Percentiles rank a stretch among this genome's conserved stretches.
These are phyloP conservation scores for Apteryx mantelli DNA, from an alignment of 2,113 vertebrate species.

Conservation along the genomic window DNA sequence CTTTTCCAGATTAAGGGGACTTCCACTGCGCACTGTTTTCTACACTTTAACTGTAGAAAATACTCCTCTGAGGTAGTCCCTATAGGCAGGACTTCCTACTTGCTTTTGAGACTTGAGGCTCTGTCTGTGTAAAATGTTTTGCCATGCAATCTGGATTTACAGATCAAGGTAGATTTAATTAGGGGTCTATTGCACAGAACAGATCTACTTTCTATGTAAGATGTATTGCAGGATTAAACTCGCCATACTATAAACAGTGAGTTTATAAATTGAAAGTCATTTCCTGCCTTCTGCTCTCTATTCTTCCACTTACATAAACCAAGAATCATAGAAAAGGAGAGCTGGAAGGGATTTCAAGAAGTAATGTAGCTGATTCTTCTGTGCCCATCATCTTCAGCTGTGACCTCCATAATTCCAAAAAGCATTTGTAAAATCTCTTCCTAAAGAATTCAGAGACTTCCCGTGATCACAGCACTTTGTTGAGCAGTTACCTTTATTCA, in stretches of 20 bases:
- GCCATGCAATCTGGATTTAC: background rate
- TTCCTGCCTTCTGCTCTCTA: background rate
- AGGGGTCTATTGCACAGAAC: background rate
- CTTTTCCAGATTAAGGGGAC: background rate
- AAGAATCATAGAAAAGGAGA: background rate
- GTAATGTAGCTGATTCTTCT: background rate
- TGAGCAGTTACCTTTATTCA: background rate
- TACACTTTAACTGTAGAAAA: background rate
- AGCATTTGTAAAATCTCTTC: background rate
- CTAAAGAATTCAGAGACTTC: background rate
- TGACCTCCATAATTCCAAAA: background rate
- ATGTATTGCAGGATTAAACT: background rate
- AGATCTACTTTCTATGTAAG: background rate
- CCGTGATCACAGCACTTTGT: background rate
- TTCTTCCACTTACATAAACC: background rate
- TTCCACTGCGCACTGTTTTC: background rate
- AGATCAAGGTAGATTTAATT: background rate
- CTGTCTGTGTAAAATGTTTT: background rate
- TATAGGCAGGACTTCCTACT: background rate
- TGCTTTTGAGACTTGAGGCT: background rate
- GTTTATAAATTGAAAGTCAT: background rate
- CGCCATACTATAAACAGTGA: background rate
- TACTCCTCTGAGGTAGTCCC: background rate
- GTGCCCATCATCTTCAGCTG: background rate
- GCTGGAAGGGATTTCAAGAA: background rate